A percentile compares a stretch with the other conserved stretches of the same genome.
Evolutionary conservation across 2,888 invertebrate genomes (phyloP).

Genomic region (Synergus gifuensis): DNA sequence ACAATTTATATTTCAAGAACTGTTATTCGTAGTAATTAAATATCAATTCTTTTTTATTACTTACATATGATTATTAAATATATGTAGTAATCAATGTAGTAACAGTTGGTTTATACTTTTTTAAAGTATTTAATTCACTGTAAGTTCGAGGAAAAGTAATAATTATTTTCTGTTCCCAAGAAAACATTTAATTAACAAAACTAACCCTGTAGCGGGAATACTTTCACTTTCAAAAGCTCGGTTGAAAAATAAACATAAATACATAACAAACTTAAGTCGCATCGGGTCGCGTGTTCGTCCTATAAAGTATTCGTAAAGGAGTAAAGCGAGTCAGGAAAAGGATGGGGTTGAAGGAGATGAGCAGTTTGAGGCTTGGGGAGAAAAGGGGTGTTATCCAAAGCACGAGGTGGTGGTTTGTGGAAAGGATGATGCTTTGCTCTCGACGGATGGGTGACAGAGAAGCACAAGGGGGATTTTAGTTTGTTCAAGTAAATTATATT

Average conservation of each 20-base stretch:
- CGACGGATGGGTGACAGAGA: constrained; percentile 41
- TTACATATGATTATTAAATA: too few species aligned
- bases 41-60: not conserved
- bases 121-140: too few species aligned
- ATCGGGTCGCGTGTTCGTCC: constrained; percentile 66
- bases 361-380: constrained; percentile 50
- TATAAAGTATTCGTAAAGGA: constrained; percentile 75
- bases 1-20: not conserved
- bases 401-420: constrained; percentile 58
- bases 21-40: not conserved
- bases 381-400: constrained; percentile 50
- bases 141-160: not conserved
- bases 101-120: too few species aligned
- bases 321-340: constrained; percentile 56
- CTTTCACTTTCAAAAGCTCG: constrained; percentile 43
- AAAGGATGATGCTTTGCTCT: constrained; percentile 62
- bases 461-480: constrained; percentile 70
- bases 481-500: constrained; percentile 78
- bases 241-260: constrained; percentile 71
- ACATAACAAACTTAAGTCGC: constrained; percentile 69
- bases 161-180: not conserved
- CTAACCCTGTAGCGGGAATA: not conserved
- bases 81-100: too few species aligned
- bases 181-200: constrained; percentile 2
- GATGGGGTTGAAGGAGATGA: constrained; percentile 59